Evolutionary conservation across 2,797 vertebrate genomes (phyloP).

Genomic region (Pantherophis alleghaniensis): DNA sequence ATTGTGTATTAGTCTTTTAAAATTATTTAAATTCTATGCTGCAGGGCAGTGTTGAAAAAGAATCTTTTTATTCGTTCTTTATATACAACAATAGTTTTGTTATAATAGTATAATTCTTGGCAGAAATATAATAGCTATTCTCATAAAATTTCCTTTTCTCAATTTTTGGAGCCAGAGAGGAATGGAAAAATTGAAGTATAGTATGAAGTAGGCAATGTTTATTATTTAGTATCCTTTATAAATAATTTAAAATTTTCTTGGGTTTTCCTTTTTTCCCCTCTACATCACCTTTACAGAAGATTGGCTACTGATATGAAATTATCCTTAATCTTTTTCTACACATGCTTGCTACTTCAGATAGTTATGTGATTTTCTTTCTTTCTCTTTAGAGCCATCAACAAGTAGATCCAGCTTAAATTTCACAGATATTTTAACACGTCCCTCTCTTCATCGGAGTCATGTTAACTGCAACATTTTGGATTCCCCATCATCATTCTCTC

Average conservation of each 20-base stretch:
- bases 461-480: constrained; percentile 86
- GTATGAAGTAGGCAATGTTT: constrained; percentile 5
- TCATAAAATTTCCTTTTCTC: background rate
- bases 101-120: background rate
- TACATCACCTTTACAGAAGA: constrained; percentile 35
- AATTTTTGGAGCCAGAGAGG: background rate
- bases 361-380: constrained; percentile 37
- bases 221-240: background rate
- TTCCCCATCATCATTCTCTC: constrained; percentile 80
- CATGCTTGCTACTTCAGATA: constrained; percentile 32
- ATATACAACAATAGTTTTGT: background rate
- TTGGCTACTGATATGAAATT: constrained; percentile 40
- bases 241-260: background rate
- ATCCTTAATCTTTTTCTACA: constrained; percentile 40
- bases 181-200: background rate
- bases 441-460: constrained; percentile 91
- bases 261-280: constrained; percentile 43
- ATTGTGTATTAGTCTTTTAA: background rate
- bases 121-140: constrained; percentile 24
- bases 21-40: background rate
- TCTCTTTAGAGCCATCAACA: constrained; percentile 83
- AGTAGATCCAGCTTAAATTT: constrained; percentile 88
- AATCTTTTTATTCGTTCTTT: background rate
- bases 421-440: constrained; percentile 88
- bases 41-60: background rate